These are phyloP conservation scores for Euzophera pinguis DNA, from an alignment of 2,888 invertebrate genomes.

Conservation along the genomic window DNA sequence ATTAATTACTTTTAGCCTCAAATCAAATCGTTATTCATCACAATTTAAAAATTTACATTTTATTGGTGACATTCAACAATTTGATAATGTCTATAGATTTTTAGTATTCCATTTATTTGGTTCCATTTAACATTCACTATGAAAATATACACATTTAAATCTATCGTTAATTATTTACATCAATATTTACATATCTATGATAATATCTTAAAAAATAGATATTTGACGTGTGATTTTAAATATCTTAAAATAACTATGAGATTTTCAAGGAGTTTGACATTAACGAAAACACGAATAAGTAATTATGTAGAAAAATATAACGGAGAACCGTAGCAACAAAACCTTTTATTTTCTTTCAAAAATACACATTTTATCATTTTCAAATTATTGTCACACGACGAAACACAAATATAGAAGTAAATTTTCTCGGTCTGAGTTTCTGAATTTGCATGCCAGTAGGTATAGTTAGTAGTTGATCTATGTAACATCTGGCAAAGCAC, in stretches of 20 bases:
- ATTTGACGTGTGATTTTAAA: not conserved
- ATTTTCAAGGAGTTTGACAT: not conserved
- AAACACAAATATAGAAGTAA: slow-evolving; percentile 14
- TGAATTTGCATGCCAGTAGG: too few relatives aligned
- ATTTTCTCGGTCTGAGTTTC: not conserved
- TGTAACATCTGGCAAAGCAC: too few relatives aligned
- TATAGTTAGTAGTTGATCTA: too few relatives aligned
- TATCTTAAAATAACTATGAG: not conserved
- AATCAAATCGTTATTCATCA: slow-evolving; percentile 24
- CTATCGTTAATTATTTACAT: slow-evolving; percentile 57
- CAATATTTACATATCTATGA: slow-evolving; percentile 53
- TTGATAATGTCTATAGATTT: slow-evolving; percentile 19
- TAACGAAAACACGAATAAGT: not conserved
- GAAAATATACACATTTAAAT: slow-evolving; percentile 75
- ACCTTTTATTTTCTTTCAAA: not conserved
- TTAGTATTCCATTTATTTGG: slow-evolving; percentile 54
- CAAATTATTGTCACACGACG: slow-evolving; percentile 35
- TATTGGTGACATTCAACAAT: slow-evolving; percentile 24
- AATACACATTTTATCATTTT: slow-evolving; percentile 15
- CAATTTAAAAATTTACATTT: slow-evolving; percentile 22
- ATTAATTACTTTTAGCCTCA: too few relatives aligned
- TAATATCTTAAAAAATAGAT: slow-evolving; percentile 37
- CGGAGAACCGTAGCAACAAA: too few relatives aligned
- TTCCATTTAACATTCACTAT: slow-evolving; percentile 76
- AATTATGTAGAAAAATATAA: not conserved